Conservation (phyloP, 1,140 invertebrate species). For the Saccostrea cuccullata region DNA sequence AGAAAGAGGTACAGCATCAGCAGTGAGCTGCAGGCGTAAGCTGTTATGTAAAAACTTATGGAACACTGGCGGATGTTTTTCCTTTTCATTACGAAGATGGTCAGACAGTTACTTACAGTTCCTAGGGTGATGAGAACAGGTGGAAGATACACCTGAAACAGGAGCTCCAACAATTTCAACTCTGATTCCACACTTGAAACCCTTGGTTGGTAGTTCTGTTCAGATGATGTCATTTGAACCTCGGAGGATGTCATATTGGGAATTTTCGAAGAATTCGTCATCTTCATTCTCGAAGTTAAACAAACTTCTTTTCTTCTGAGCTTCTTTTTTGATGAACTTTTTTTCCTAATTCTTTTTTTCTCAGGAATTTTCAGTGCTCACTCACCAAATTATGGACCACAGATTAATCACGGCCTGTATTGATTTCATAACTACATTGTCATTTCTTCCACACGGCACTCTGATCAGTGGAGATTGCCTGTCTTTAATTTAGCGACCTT, state of each 20-base stretch:
- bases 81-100: slow-evolving; percentile 68
- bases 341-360: neutral
- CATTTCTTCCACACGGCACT: neutral
- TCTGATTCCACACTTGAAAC: neutral
- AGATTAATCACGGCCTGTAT: neutral
- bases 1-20: slow-evolving; percentile 68
- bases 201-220: neutral
- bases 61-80: slow-evolving; percentile 69
- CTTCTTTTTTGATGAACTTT: neutral
- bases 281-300: neutral
- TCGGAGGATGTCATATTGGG: neutral
- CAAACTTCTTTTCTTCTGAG: neutral
- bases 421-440: neutral
- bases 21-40: slow-evolving; percentile 71
- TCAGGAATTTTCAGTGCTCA: neutral
- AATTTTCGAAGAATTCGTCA: neutral
- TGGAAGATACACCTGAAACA: slow-evolving; percentile 52
- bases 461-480: neutral
- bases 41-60: slow-evolving; percentile 72
- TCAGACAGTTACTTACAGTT: slow-evolving; percentile 71
- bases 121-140: slow-evolving; percentile 73
- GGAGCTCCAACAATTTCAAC: neutral
- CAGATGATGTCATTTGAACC: neutral
- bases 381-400: neutral
- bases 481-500: neutral